Percentiles rank a stretch among this genome's conserved stretches.
Conservation (phyloP, 2,888 invertebrate species). For the Lucinisca nassula region DNA sequence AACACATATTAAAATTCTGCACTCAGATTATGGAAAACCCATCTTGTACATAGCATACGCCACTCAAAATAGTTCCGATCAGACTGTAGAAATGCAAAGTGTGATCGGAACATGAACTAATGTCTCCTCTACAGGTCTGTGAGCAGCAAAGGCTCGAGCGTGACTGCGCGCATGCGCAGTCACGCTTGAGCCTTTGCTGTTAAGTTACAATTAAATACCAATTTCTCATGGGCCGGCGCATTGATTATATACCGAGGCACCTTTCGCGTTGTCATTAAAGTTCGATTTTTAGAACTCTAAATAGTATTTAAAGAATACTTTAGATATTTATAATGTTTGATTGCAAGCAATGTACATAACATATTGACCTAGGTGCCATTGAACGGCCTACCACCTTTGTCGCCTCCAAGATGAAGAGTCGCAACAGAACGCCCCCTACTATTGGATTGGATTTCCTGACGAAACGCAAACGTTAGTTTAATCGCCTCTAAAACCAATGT, state of each 20-base stretch:
- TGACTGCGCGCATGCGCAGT: too few species aligned
- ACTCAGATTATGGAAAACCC: not conserved
- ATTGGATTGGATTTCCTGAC: not conserved
- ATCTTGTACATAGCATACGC: too few species aligned
- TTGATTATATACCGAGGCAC: not conserved
- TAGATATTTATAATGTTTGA: constrained; percentile 4
- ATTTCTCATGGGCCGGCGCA: too few species aligned
- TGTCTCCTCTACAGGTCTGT: too few species aligned
- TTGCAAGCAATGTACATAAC: not conserved
- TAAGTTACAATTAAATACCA: too few species aligned
- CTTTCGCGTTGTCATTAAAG: not conserved
- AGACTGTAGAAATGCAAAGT: too few species aligned
- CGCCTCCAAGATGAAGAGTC: not conserved
- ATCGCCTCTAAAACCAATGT: not conserved
- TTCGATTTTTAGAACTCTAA: not conserved
- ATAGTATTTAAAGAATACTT: constrained; percentile 1
- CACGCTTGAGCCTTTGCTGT: too few species aligned
- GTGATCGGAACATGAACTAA: too few species aligned
- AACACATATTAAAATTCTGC: not conserved
- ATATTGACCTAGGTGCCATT: not conserved
- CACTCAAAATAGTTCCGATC: too few species aligned
- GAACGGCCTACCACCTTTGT: constrained; percentile 7
- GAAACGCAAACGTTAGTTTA: not conserved
- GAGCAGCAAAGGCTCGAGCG: too few species aligned
- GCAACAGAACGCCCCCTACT: not conserved